phyloP scores from a whole-genome alignment of 2,797 vertebrate genomes.

The Coilia nasus region DNA sequence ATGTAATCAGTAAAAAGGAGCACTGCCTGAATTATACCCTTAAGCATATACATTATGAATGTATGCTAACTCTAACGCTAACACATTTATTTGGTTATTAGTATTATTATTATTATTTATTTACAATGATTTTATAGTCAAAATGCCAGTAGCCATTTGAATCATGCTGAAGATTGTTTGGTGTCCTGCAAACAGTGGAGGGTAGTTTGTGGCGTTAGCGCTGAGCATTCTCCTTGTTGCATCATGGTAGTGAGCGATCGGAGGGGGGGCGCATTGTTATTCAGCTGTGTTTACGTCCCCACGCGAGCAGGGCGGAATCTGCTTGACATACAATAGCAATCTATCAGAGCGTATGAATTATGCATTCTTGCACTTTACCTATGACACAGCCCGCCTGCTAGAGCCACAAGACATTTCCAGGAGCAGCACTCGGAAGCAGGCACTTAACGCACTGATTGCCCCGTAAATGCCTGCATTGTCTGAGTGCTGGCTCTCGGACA shows the following conservation, averaged over 20 bases:
- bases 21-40: not conserved
- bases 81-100: not conserved
- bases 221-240: not conserved
- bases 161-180: not conserved
- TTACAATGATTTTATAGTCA: not conserved
- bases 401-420: conserved; percentile 1
- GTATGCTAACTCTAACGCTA: not conserved
- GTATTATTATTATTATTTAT: no score
- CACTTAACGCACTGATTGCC: conserved; percentile 14
- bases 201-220: not conserved
- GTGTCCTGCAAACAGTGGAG: not conserved
- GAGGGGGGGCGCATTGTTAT: conserved; percentile 21
- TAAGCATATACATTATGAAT: not conserved
- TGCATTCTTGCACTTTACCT: conserved; percentile 24
- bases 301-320: not conserved
- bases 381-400: not conserved
- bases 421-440: conserved; percentile 15
- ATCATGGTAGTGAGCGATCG: not conserved
- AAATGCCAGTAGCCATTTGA: not conserved
- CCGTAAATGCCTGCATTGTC: conserved; percentile 12
- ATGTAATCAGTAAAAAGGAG: no score
- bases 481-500: not conserved
- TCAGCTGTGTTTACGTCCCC: conserved; percentile 20
- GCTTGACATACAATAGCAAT: conserved; percentile 18
- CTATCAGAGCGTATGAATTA: conserved; percentile 20